Percentiles rank a stretch among this genome's conserved stretches.
These are phyloP conservation scores for Oenanthe oenanthe DNA, from an alignment of 2,113 vertebrate genomes.

Conservation along the genomic window DNA sequence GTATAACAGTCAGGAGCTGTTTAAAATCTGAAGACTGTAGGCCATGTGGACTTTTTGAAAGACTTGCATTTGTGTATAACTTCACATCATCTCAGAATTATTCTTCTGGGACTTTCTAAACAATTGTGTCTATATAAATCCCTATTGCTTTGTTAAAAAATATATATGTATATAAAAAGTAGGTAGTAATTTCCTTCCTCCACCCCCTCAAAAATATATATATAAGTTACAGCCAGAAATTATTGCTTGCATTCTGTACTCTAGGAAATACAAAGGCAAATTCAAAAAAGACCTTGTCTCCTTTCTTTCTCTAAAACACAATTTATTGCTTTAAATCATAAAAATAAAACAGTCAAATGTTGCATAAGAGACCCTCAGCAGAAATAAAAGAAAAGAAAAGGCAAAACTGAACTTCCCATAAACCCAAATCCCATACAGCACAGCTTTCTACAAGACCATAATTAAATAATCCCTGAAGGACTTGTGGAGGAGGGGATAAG, in stretches of 20 bases:
- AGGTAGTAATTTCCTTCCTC: constrained; percentile 68
- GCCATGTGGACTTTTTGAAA: constrained; percentile 31
- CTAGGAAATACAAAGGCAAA: constrained; percentile 67
- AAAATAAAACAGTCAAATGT: constrained; percentile 69
- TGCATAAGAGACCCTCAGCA: constrained; percentile 64
- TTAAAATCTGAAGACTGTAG: constrained; percentile 3
- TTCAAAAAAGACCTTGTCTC: constrained; percentile 60
- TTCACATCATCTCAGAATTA: constrained; percentile 9
- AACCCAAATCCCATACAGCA: constrained; percentile 64
- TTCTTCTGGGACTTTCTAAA: constrained; percentile 24
- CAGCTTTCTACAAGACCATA: constrained; percentile 64
- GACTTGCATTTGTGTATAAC: background rate
- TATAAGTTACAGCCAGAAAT: constrained; percentile 67
- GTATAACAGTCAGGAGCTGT: background rate
- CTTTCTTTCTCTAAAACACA: constrained; percentile 60
- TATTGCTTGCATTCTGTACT: constrained; percentile 66
- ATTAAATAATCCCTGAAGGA: constrained; percentile 68
- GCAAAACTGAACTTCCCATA: constrained; percentile 68
- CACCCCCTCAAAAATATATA: constrained; percentile 57
- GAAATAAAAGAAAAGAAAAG: constrained; percentile 71
- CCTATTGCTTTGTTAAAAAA: constrained; percentile 69
- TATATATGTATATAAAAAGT: constrained; percentile 68
- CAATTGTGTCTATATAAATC: constrained; percentile 28
- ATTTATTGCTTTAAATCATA: constrained; percentile 71
- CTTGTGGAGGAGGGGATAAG: constrained; percentile 53